Conservation (phyloP, 2,888 invertebrate species). For the Homarus gammarus region DNA sequence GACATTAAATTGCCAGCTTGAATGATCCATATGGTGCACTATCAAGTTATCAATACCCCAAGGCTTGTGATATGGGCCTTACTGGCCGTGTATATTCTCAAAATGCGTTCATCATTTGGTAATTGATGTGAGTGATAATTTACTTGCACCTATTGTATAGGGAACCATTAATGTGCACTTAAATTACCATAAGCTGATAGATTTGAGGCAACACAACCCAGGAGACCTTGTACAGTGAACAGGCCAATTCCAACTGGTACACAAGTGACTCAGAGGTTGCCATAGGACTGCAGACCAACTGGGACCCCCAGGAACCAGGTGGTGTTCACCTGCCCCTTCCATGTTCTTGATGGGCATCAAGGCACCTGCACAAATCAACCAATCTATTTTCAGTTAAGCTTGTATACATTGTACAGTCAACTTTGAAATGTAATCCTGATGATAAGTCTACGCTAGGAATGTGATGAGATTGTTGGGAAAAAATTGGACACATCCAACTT, state of each 20-base stretch:
- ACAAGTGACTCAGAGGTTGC: slow-evolving; percentile 25
- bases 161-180: slow-evolving; percentile 41
- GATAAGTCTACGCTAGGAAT: slow-evolving; percentile 31
- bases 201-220: slow-evolving; percentile 13
- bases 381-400: slow-evolving; percentile 48
- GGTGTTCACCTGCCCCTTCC: slow-evolving; percentile 47
- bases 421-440: slow-evolving; percentile 35
- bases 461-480: slow-evolving; percentile 30
- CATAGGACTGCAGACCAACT: slow-evolving; percentile 25
- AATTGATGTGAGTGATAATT: slow-evolving; percentile 11
- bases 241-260: slow-evolving; percentile 7
- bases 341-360: slow-evolving; percentile 47
- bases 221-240: background rate
- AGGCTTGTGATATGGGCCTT: slow-evolving; percentile 26
- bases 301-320: slow-evolving; percentile 21
- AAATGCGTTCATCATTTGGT: slow-evolving; percentile 22
- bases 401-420: slow-evolving; percentile 63
- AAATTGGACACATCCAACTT: slow-evolving; percentile 25
- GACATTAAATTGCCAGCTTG: slow-evolving; percentile 20
- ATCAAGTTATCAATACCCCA: slow-evolving; percentile 5
- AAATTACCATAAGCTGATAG: background rate
- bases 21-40: background rate
- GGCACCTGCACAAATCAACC: slow-evolving; percentile 55
- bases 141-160: slow-evolving; percentile 10
- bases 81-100: slow-evolving; percentile 12